Evolutionary conservation across 1,140 invertebrate species (phyloP).

Genomic region (Eriocheir sinensis): DNA sequence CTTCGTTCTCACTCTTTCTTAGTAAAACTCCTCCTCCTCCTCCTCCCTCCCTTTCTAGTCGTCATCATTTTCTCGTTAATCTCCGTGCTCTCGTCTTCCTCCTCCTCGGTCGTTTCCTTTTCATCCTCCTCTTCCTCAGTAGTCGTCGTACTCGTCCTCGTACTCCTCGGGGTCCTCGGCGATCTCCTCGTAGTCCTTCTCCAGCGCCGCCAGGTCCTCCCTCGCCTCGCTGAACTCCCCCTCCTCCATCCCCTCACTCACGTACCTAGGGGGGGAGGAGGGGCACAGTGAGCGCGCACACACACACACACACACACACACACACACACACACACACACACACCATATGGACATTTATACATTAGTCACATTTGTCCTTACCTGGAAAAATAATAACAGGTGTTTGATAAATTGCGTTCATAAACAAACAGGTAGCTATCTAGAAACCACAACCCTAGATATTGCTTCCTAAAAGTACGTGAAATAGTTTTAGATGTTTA

Average conservation of each 20-base stretch:
- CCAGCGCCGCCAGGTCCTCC: slow-evolving; percentile 87
- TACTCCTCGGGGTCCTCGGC: slow-evolving; percentile 81
- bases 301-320: not conserved
- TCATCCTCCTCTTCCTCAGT: not conserved
- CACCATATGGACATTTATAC: not conserved
- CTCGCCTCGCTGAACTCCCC: slow-evolving; percentile 88
- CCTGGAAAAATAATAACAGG: not conserved
- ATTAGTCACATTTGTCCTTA: not conserved
- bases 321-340: not conserved
- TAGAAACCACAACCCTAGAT: not conserved
- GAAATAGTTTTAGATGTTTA: too few relatives aligned
- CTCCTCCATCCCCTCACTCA: slow-evolving; percentile 90
- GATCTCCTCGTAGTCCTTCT: slow-evolving; percentile 86
- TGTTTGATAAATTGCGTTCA: not conserved
- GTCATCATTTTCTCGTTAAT: not conserved
- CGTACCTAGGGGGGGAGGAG: slow-evolving; percentile 80
- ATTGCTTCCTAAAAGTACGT: not conserved
- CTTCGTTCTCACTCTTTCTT: not conserved
- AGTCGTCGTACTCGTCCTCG: slow-evolving; percentile 41
- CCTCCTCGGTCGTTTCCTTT: not conserved
- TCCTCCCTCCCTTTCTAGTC: not conserved
- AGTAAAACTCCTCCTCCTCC: not conserved
- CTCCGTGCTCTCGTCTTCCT: not conserved
- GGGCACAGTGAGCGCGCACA: not conserved
- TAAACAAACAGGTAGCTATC: not conserved